Conservation (phyloP, 2,888 invertebrate genomes). For the Leptinotarsa haldemani region DNA sequence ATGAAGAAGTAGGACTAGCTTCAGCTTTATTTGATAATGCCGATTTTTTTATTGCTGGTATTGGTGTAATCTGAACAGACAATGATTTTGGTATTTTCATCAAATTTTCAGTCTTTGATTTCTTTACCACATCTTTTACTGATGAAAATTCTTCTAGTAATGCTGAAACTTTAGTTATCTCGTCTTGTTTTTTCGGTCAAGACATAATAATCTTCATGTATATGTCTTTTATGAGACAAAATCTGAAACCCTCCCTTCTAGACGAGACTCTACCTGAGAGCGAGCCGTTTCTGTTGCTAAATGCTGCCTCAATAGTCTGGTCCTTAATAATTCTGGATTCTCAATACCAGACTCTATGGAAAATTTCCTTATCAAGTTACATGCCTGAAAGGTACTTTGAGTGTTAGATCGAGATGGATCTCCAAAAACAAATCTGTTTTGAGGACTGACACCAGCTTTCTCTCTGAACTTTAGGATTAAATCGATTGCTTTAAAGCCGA, state of each 20-base stretch:
- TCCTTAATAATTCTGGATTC: slow-evolving; percentile 24
- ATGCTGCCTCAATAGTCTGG: slow-evolving; percentile 31
- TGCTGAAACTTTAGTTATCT: slow-evolving; percentile 26
- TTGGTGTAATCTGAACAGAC: neutral
- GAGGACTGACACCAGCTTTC: slow-evolving; percentile 18
- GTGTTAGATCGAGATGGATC: slow-evolving; percentile 17
- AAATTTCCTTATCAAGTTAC: slow-evolving; percentile 25
- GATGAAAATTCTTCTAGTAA: slow-evolving; percentile 25
- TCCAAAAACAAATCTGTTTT: slow-evolving; percentile 31
- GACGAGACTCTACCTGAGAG: slow-evolving; percentile 18
- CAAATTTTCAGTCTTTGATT: neutral
- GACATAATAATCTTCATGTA: slow-evolving; percentile 29
- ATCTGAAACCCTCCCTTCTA: slow-evolving; percentile 33
- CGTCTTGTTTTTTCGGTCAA: slow-evolving; percentile 20
- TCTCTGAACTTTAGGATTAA: slow-evolving; percentile 27
- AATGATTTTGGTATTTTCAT: neutral
- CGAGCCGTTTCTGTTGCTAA: slow-evolving; percentile 29
- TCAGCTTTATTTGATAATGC: neutral
- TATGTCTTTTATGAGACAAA: slow-evolving; percentile 32
- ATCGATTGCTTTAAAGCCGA: slow-evolving; percentile 33
- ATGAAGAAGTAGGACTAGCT: neutral
- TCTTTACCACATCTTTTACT: neutral
- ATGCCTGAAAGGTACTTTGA: slow-evolving; percentile 26
- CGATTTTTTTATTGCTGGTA: neutral
- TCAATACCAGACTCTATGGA: slow-evolving; percentile 22